Base-by-base conservation (phyloP, 2,888 invertebrate genomes). In the Ariolimax columbianus region DNA sequence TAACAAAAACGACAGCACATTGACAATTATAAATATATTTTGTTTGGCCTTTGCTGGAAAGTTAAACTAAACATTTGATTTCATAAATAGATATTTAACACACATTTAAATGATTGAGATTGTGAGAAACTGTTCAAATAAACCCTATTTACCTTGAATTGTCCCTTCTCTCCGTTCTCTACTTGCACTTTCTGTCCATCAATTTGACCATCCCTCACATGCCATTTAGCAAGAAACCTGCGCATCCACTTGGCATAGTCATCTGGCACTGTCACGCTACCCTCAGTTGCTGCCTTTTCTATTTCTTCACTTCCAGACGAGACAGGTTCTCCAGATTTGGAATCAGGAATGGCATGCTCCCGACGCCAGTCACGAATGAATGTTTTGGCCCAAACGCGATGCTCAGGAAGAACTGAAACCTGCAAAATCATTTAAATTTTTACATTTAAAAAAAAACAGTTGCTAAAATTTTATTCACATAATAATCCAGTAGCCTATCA, bases 181-280 rank as follows among this genome's bases (percentile, higher is more conserved):
- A 68, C 4, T 11, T 82, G 14, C 1, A 73, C 59, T 9, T 77
- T 77, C 51, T 70, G 66, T 14, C 68, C 72, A 40, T 79, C 72
- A 51, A 84, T 19, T 30, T 51, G 43, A 14, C 73, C 72, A 47
- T 47, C 80, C 43, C 36, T 30, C 66, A 72, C 14, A 36, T 84
- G 84, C 79, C 79, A 84, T 43, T 30, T 51, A 26, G 73, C 17
- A 40, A 84, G 73, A 63, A 79, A 84, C 38, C 43, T 55, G 40
- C n/a, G 55, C 72, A 84, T 36, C 84, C 84, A 84, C 30, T 68
- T 84, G 63, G 51, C 40, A 70, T 84, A 84, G 63, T 84, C 84
- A 14, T 36, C 70, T 19, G 84, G 84, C 2, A 84, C 73, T 19
- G 63, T 40, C 11, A 63, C 23, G 14, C 33, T 33, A 14, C 73